Evolutionary conservation across 23 tunicate genomes (phyloP), one percentile per base, ranked within the genome.

Genomic region (Corella eumyota): DNA sequence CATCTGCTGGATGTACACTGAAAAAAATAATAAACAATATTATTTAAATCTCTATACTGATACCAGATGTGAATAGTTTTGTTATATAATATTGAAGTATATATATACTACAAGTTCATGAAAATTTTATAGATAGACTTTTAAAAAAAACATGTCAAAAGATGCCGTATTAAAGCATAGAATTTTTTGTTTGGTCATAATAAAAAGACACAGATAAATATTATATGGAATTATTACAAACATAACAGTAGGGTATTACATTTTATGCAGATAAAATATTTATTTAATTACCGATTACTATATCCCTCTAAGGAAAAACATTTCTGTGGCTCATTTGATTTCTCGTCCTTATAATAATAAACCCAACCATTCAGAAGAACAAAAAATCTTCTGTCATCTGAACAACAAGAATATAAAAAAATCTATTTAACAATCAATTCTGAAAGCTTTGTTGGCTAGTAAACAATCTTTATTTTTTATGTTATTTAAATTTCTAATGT

Each of bases 341-440:
- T 47, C 25, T 66, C 46, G 45, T 88, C 85, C 46, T 88, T 88
- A 67, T 72, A 88, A 56, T 88, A 88, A 64, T 88, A 88, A 32
- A 88, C 88, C 96, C 96, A 88, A 1, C 96, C 96, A 35, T 70
- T 71, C 36, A 65, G 28, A 3, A 88, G 49, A 6, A 88, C 68
- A 57, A 88, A 53, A 52, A 32, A 88, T 25, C 96, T 64, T 30
- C 56, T 63, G 27, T 88, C 96, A 72, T 88, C 96, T 88, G 71
- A 4, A 40, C 30, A 71, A 34, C 66, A 69, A 25, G 31, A 54
- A 25, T 33, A 6, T 44, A 4, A 44, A 11, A 44, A 38, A 33
- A 6, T 33, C 9, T 9, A 23, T 23, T 19, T 32, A 20, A 6
- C 11, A 11, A 28, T 60, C 29, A 7, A 25, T 60, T 51, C 7